phyloP scores from a whole-genome alignment of 2,888 invertebrate species.

The Ennomos erosarius region DNA sequence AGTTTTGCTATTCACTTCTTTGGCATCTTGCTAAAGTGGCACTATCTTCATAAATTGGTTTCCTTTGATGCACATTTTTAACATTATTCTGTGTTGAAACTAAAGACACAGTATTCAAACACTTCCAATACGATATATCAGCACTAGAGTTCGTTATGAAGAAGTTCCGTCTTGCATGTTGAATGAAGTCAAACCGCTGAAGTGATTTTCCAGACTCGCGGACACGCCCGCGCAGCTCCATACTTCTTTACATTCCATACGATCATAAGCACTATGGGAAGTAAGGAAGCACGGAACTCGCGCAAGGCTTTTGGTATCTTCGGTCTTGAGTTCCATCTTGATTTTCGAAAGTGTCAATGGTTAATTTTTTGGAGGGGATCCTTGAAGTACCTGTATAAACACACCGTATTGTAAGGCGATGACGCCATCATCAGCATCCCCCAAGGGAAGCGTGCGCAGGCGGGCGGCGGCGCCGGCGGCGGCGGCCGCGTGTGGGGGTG shows the following conservation, averaged over 20 bases:
- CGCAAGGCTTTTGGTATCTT: constrained; percentile 80
- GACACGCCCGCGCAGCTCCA: constrained; percentile 89
- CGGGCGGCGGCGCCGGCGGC: constrained; percentile 41
- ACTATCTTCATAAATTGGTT: constrained; percentile 3
- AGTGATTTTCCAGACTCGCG: constrained; percentile 57
- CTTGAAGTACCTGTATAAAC: constrained; percentile 44
- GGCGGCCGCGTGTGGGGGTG: constrained; percentile 57
- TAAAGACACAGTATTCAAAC: constrained; percentile 48
- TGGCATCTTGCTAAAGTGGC: constrained; percentile 10
- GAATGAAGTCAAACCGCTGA: constrained; percentile 51
- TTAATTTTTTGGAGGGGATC: constrained; percentile 28
- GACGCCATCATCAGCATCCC: constrained; percentile 57
- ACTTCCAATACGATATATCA: constrained; percentile 46
- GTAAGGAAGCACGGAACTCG: constrained; percentile 98
- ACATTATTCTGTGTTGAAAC: constrained; percentile 21
- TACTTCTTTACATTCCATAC: constrained; percentile 99
- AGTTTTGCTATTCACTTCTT: constrained; percentile 5
- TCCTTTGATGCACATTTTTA: constrained; percentile 11
- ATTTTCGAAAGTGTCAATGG: constrained; percentile 41
- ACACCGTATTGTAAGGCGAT: constrained; percentile 34
- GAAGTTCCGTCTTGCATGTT: constrained; percentile 50
- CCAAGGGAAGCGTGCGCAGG: constrained; percentile 51
- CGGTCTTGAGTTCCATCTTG: constrained; percentile 55
- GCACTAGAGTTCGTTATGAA: constrained; percentile 39
- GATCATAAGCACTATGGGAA: constrained; percentile 94